phyloP scores from a whole-genome alignment of 35 echinoderm and acorn worm genomes.

The Ophioderma brevispina region DNA sequence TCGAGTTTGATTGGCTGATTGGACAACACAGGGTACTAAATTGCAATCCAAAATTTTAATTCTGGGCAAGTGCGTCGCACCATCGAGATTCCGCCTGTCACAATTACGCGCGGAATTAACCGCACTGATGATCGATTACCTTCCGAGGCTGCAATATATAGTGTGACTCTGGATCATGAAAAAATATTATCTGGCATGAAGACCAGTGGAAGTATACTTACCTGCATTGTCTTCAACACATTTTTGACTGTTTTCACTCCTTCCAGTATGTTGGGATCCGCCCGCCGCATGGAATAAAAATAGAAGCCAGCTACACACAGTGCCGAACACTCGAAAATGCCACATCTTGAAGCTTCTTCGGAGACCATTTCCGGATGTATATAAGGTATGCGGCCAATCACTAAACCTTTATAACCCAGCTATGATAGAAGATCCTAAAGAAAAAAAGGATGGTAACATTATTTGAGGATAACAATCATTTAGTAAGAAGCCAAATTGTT shows the following conservation, averaged over 20 bases:
- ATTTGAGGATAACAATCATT: background rate
- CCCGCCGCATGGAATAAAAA: constrained; percentile 39
- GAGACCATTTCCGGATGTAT: background rate
- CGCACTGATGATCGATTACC: background rate
- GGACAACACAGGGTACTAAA: too few species aligned
- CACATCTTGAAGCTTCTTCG: constrained; percentile 19
- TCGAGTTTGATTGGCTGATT: too few species aligned
- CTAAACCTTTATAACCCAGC: constrained; percentile 9
- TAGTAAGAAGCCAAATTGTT: background rate
- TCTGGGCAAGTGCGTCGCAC: background rate
- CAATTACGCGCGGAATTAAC: background rate
- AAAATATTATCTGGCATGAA: too few species aligned
- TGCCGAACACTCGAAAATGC: constrained; percentile 29
- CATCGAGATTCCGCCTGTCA: too few species aligned
- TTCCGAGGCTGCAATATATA: background rate
- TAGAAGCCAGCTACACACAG: constrained; percentile 45
- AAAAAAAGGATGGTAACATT: background rate
- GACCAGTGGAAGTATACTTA: background rate
- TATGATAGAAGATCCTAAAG: constrained; percentile 26
- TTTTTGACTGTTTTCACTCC: background rate
- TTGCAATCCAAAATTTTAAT: background rate
- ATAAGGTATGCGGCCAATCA: background rate
- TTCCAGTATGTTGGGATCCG: background rate
- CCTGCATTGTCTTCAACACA: background rate
- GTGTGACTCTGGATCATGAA: too few species aligned